Conservation (phyloP, 2,113 vertebrate species). For the Cryptomyrus ogoouensis region DNA sequence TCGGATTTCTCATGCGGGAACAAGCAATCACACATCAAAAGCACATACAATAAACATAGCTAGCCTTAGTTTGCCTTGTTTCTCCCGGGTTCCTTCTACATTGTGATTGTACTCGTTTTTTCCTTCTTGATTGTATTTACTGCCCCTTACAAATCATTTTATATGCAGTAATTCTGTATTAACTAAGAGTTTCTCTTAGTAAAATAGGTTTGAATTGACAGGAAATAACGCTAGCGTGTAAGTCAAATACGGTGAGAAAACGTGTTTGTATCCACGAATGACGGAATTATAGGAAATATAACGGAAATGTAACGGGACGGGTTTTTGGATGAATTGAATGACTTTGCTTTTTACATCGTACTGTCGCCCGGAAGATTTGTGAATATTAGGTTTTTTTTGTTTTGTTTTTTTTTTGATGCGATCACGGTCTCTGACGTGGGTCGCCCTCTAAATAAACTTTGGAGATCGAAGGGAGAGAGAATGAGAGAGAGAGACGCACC, state of each 20-base stretch:
- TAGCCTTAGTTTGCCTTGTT: neutral
- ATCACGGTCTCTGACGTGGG: slow-evolving; percentile 48
- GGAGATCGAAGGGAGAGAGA: slow-evolving; percentile 37
- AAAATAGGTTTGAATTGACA: neutral
- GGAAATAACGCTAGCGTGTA: neutral
- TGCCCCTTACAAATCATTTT: neutral
- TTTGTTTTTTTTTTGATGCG: neutral
- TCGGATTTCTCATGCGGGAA: neutral
- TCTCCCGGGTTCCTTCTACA: neutral
- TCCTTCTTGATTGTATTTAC: neutral
- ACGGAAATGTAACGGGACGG: neutral
- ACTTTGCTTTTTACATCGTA: neutral
- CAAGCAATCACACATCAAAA: slow-evolving; percentile 14
- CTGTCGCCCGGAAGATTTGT: neutral
- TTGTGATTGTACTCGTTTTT: neutral
- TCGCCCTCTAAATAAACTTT: slow-evolving; percentile 73
- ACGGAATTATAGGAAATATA: neutral
- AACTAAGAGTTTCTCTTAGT: neutral
- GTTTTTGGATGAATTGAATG: neutral
- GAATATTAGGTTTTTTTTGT: neutral
- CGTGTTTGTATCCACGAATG: neutral
- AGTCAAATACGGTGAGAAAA: neutral
- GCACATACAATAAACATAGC: slow-evolving; percentile 17
- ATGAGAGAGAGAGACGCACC: slow-evolving; percentile 22
- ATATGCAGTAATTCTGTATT: neutral